Evolutionary conservation across 2,888 invertebrate genomes (phyloP).

Genomic region (Homarus gammarus): DNA sequence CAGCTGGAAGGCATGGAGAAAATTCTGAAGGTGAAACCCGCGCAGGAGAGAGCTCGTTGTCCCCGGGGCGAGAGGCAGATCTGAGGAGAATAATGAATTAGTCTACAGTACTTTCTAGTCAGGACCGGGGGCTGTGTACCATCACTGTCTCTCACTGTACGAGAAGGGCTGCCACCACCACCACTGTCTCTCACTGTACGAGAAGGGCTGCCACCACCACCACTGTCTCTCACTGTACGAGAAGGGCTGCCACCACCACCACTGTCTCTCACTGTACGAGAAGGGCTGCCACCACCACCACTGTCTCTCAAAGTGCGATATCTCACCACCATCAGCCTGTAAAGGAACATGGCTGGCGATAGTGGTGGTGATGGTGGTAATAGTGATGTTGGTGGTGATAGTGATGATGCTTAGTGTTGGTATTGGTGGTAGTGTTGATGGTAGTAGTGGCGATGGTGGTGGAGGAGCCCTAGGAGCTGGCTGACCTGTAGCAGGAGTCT

Average conservation of each 20-base stretch:
- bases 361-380: no score
- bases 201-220: not conserved
- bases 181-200: not conserved
- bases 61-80: constrained; percentile 45
- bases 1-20: constrained; percentile 47
- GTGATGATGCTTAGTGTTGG: no score
- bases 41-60: constrained; percentile 39
- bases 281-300: not conserved
- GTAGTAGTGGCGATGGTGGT: no score
- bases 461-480: no score
- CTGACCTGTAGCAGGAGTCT: no score
- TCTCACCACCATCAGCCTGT: no score
- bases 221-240: not conserved
- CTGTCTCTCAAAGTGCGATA: no score
- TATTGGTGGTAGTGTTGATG: no score
- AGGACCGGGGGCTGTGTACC: not conserved
- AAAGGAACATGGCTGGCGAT: no score
- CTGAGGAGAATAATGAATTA: not conserved
- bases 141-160: not conserved
- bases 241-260: not conserved
- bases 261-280: not conserved
- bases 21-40: constrained; percentile 47
- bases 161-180: not conserved
- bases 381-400: no score
- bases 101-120: not conserved